Evolutionary conservation across 2,113 vertebrate genomes (phyloP), one percentile per base, ranked within the genome.

Genomic region (Poeciliopsis occidentalis): DNA sequence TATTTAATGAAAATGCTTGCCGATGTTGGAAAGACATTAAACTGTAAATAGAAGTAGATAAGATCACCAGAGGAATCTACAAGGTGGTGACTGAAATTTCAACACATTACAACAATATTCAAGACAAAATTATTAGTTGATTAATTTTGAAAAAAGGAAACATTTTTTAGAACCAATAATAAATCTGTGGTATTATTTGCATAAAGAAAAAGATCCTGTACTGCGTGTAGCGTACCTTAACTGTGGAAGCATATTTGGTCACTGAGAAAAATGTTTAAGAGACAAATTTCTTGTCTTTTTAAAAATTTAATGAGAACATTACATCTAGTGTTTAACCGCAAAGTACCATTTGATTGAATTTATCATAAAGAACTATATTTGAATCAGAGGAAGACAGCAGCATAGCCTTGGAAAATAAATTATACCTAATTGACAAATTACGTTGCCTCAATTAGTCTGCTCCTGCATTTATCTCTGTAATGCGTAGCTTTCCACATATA

Each of bases 361-460:
- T 93, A 93, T 95, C 94, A 95, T 93, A 90, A 93, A 93, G 92
- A 92, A 95, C 95, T 95, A 95, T 95, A 95, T 95, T 95, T 95
- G 91, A 95, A 93, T 94, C 91, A 90, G 85, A 89, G 71, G 73
- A 78, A 81, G 91, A 91, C 92, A 85, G 85, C 54, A 44, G 85
- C 54, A 27, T 85, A 81, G 87, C 84, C 88, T 85, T 57, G 73
- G 87, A 93, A 92, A 94, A 93, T 92, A 90, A 91, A 94, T 95
- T 90, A 88, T 73, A 77, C 73, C 91, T 93, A 94, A 95, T 92
- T 93, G 93, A 95, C 79, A 75, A 94, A 95, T 95, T 94, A 87
- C 92, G 88, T 87, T 75, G 89, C 83, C 85, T 86, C 90, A 90
- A 95, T 95, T 95, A 93, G 93, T 95, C 94, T 92, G 79, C 76